phyloP scores from a whole-genome alignment of 2,113 vertebrate species.

The Laticauda laticaudata region DNA sequence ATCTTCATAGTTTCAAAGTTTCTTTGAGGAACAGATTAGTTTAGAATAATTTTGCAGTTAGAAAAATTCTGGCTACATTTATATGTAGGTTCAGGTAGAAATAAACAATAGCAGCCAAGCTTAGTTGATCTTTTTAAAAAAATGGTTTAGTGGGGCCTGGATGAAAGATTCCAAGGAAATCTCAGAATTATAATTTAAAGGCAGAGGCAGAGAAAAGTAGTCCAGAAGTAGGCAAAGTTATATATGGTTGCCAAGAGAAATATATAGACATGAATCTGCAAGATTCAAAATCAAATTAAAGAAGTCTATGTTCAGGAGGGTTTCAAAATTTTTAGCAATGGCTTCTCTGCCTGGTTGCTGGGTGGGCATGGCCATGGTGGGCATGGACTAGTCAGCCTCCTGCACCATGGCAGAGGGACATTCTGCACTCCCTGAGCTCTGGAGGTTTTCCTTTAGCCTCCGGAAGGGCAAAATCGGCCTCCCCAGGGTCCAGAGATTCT shows the following conservation, averaged over 20 bases:
- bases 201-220: not conserved
- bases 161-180: not conserved
- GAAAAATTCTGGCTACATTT: not conserved
- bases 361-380: no score
- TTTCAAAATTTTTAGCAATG: no score
- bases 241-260: not conserved
- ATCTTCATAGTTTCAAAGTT: not conserved
- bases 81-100: not conserved
- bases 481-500: no score
- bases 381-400: no score
- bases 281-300: not conserved
- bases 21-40: not conserved
- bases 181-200: not conserved
- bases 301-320: not conserved
- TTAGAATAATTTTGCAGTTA: not conserved
- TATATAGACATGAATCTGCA: not conserved
- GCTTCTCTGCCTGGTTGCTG: no score
- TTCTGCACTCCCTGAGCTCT: no score
- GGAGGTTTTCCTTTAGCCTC: no score
- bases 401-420: no score
- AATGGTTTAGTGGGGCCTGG: not conserved
- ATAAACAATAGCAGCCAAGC: not conserved
- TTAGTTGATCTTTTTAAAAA: not conserved
- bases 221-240: not conserved
- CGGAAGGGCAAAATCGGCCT: no score